A percentile compares a stretch with the other conserved stretches of the same genome.
phyloP scores from a whole-genome alignment of 2,113 vertebrate genomes.

The Helogale parvula region DNA sequence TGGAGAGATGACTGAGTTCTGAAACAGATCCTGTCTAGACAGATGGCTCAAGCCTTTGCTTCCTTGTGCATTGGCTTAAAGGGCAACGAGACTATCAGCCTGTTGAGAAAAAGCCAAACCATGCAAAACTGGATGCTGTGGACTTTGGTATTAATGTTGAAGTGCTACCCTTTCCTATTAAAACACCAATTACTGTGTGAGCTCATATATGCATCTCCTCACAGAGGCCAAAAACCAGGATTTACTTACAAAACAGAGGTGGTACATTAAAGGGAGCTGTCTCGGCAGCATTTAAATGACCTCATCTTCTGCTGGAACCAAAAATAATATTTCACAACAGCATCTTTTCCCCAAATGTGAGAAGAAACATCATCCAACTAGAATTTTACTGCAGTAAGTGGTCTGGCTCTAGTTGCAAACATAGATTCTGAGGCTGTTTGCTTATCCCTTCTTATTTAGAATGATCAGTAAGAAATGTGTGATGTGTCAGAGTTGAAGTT shows the following conservation, averaged over 20 bases:
- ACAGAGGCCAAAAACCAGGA: not conserved
- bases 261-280: not conserved
- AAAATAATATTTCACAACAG: constrained; percentile 52
- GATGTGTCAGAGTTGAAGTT: not conserved
- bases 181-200: not conserved
- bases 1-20: not conserved
- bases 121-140: not conserved
- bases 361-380: constrained; percentile 32
- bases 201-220: not conserved
- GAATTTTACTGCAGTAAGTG: not conserved
- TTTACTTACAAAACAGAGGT: constrained; percentile 55
- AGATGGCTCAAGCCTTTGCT: not conserved
- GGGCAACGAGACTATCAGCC: constrained; percentile 37
- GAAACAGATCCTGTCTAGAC: constrained; percentile 54
- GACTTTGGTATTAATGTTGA: not conserved
- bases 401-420: not conserved
- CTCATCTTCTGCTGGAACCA: constrained; percentile 61
- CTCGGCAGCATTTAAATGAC: constrained; percentile 24
- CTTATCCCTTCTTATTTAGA: not conserved
- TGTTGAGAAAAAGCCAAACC: constrained; percentile 48
- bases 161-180: not conserved
- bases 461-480: not conserved
- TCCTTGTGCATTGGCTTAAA: not conserved
- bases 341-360: constrained; percentile 67
- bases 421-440: not conserved